Base-by-base conservation (phyloP, 2,113 vertebrate genomes). In the Myrmophylax atrothorax region DNA sequence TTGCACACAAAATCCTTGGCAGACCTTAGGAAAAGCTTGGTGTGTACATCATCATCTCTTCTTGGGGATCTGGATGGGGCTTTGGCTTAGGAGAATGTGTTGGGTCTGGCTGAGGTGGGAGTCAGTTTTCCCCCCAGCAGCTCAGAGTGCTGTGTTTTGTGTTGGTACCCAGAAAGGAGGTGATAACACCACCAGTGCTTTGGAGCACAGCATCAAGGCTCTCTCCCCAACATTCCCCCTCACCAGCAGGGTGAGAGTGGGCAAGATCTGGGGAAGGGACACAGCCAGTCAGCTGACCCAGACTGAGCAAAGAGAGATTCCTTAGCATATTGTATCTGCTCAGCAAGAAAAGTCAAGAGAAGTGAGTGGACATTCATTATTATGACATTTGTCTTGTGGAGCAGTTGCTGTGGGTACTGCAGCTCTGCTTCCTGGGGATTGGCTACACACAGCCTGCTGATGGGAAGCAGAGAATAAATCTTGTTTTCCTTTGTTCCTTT, bases 351-450 rank as follows among this genome's bases (percentile, higher is more conserved):
- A 63, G n/a, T 28, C 9, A 1, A 42, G 75, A 56, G 46, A 8
- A 42, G 3, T 9, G 4, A 7, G 2, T 8, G 6, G 40, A 42
- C 7, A 26, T 23, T 69, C 10, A 2, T 46, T 47, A 46, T 49
- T 46, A 8, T 12, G 28, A 3, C 20, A 49, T 84, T 31, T 90
- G 10, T 89, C 46, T 75, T 20, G 33, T 68, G 69, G 46, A 64
- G 25, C 0, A 29, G 19, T 26, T 6, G 8, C 49, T n/a, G 0
- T 0, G 18, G 7, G 8, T 22, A 4, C 50, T 76, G 55, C 58
- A 74, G 26, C 22, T 7, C 55, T 60, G 3, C 68, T 75, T 44
- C 7, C 19, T 2, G 2, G 62, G n/a, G 59, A 9, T 1, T 58
- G 59, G 28, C 40, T 28, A 10, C 35, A 46, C 46, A 29, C 4